These are phyloP conservation scores for Lagopus muta DNA, from an alignment of 2,113 vertebrate genomes.

Conservation along the genomic window DNA sequence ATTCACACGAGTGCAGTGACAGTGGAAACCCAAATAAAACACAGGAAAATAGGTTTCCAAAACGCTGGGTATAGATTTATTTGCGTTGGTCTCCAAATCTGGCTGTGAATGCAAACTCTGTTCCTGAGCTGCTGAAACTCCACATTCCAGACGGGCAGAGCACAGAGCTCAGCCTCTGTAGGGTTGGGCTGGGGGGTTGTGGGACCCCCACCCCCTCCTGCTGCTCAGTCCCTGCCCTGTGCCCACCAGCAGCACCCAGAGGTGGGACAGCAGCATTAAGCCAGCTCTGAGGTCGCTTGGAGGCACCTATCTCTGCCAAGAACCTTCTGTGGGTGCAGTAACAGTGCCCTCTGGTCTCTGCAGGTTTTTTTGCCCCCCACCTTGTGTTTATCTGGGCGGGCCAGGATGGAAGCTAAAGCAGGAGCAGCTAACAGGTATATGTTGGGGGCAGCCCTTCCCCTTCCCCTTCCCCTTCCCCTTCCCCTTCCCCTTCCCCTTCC, in stretches of 20 bases:
- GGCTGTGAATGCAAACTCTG: conserved; percentile 66
- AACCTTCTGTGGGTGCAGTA: background rate
- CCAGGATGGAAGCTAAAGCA: conserved; percentile 89
- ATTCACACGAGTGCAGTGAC: conserved; percentile 58
- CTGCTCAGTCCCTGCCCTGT: background rate
- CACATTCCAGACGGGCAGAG: background rate
- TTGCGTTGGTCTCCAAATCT: conserved; percentile 15
- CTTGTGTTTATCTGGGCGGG: conserved; percentile 91
- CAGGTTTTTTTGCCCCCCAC: conserved; percentile 97
- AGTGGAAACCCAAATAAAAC: conserved; percentile 73
- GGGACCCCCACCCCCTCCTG: background rate
- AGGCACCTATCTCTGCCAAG: fast-evolving
- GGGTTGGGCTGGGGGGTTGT: fast-evolving
- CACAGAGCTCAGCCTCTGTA: background rate
- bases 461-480: too few species aligned
- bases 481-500: too few species aligned
- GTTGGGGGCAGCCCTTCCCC: background rate
- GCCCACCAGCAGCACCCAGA: background rate
- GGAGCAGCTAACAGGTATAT: conserved; percentile 85
- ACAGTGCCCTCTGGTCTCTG: background rate
- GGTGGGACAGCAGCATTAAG: background rate
- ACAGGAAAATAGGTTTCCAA: conserved; percentile 68
- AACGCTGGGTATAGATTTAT: conserved; percentile 50
- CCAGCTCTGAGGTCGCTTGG: background rate
- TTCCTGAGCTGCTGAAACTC: background rate